Percentiles rank a stretch among this genome's conserved stretches.
phyloP scores from a whole-genome alignment of 1,140 invertebrate genomes.

The Triops longicaudatus region DNA sequence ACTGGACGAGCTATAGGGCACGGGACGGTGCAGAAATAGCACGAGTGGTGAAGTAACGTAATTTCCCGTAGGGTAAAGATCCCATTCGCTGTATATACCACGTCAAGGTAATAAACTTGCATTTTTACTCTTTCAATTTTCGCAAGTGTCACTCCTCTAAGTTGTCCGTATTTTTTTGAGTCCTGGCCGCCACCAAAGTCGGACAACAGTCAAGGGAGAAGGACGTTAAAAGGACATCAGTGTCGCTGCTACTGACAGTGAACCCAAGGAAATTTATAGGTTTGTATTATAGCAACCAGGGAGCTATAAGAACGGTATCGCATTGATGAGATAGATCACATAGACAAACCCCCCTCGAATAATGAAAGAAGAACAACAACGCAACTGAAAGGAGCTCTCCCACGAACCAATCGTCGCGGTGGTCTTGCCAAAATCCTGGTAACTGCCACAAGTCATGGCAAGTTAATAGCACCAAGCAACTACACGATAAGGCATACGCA shows the following conservation, averaged over 20 bases:
- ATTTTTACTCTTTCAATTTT: neutral
- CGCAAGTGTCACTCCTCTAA: neutral
- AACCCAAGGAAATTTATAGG: slow-evolving; percentile 2
- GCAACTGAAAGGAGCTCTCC: neutral
- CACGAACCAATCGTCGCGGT: no score
- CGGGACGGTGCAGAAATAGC: no score
- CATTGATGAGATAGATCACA: slow-evolving; percentile 6
- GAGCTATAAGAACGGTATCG: neutral
- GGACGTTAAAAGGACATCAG: slow-evolving; percentile 11
- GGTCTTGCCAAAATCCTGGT: neutral
- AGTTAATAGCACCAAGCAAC: neutral
- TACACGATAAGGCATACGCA: neutral
- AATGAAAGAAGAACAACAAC: neutral
- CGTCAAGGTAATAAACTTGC: neutral
- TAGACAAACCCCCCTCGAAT: neutral
- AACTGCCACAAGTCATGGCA: neutral
- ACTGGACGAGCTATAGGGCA: no score
- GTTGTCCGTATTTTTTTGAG: neutral
- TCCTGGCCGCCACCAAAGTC: neutral
- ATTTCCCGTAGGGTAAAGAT: neutral
- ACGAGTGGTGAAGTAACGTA: neutral
- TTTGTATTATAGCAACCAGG: slow-evolving; percentile 3
- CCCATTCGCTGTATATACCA: neutral
- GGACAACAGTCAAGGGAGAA: slow-evolving; percentile 11
- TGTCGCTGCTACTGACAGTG: slow-evolving; percentile 14